phyloP scores from a whole-genome alignment of 2,888 invertebrate genomes.

The Tridacna crocea region DNA sequence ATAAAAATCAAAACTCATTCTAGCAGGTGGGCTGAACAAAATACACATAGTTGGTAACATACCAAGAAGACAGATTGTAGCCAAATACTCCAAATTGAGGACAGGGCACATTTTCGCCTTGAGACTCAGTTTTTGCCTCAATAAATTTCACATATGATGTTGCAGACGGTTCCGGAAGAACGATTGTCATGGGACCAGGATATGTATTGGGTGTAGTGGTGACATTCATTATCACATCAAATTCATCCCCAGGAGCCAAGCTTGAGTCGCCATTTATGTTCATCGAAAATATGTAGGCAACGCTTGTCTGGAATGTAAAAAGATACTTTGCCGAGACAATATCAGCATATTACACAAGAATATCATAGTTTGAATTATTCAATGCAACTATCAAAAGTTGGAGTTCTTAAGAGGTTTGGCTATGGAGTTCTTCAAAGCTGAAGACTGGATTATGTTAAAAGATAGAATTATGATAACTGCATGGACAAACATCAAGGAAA shows the following conservation, averaged over 20 bases:
- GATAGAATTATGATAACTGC: too few relatives aligned
- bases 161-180: background rate
- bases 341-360: too few relatives aligned
- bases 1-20: too few relatives aligned
- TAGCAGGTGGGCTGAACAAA: too few relatives aligned
- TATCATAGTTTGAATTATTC: too few relatives aligned
- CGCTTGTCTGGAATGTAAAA: background rate
- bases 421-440: too few relatives aligned
- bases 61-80: background rate
- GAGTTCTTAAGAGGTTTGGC: too few relatives aligned
- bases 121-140: background rate
- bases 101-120: conserved; percentile 6
- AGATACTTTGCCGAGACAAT: too few relatives aligned
- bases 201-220: background rate
- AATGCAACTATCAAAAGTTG: too few relatives aligned
- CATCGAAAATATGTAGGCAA: background rate
- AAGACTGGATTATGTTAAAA: too few relatives aligned
- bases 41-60: background rate
- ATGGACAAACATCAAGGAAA: too few relatives aligned
- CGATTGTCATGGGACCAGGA: conserved; percentile 5
- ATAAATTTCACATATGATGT: conserved; percentile 6
- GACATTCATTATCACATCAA: background rate
- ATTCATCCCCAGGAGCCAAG: background rate
- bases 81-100: background rate
- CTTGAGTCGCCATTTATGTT: background rate